These are phyloP conservation scores for Odontocolon sp. DNA, from an alignment of 2,888 invertebrate genomes.

Conservation along the genomic window DNA sequence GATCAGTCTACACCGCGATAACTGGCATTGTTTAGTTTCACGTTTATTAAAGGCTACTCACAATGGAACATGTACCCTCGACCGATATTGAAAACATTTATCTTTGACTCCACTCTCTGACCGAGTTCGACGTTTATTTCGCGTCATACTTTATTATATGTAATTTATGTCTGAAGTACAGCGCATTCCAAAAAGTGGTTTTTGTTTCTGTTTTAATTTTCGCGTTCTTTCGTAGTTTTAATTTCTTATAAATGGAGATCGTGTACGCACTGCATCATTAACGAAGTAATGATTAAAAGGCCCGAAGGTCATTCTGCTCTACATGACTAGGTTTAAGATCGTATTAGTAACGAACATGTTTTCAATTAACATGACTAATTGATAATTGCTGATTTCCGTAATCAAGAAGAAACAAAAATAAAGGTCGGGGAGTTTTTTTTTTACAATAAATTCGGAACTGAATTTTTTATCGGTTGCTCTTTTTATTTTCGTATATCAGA, in stretches of 20 bases:
- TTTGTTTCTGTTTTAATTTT: constrained; percentile 40
- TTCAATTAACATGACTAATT: constrained; percentile 40
- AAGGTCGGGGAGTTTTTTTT: constrained; percentile 46
- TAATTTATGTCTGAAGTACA: constrained; percentile 63
- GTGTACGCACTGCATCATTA: constrained; percentile 25
- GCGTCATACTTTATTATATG: constrained; percentile 46
- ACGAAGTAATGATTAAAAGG: constrained; percentile 32
- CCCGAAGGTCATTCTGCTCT: constrained; percentile 40
- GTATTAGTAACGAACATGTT: constrained; percentile 48
- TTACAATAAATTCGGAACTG: constrained; percentile 30
- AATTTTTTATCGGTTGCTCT: constrained; percentile 35
- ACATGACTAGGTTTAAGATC: constrained; percentile 53
- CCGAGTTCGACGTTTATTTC: constrained; percentile 44
- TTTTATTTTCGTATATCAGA: constrained; percentile 32
- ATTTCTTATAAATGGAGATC: constrained; percentile 22
- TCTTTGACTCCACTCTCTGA: constrained; percentile 24
- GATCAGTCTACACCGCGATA: constrained; percentile 29
- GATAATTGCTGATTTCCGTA: constrained; percentile 43
- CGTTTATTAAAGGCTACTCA: constrained; percentile 23
- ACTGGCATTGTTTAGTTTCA: constrained; percentile 34
- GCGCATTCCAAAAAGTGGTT: constrained; percentile 66
- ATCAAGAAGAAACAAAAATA: constrained; percentile 27
- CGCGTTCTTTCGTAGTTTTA: constrained; percentile 41
- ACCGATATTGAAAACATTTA: constrained; percentile 45
- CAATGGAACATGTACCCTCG: constrained; percentile 49